Percentiles rank a stretch among this genome's conserved stretches.
These are phyloP conservation scores for Boloria euphrosyne DNA, from an alignment of 2,888 invertebrate species.

Conservation along the genomic window DNA sequence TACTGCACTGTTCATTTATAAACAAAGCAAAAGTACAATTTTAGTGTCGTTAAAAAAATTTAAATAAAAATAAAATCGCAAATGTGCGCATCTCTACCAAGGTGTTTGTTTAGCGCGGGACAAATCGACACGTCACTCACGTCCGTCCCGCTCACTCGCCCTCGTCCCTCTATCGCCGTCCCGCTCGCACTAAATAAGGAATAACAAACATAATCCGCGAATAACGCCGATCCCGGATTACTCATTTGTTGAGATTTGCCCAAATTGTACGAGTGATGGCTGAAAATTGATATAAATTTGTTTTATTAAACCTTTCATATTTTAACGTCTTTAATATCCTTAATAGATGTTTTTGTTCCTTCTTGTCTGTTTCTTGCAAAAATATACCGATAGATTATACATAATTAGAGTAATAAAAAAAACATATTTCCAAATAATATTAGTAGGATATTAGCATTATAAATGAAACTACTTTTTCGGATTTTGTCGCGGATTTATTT, in stretches of 20 bases:
- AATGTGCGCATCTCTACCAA: constrained; percentile 40
- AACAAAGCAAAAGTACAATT: no score
- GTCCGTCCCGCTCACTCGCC: constrained; percentile 45
- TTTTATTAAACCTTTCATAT: constrained; percentile 9
- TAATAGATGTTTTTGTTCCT: no score
- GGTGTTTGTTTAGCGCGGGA: constrained; percentile 58
- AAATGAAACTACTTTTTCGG: no score
- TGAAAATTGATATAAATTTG: constrained; percentile 37
- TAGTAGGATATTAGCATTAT: no score
- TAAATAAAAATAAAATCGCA: constrained; percentile 20
- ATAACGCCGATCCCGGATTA: constrained; percentile 47
- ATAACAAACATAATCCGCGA: constrained; percentile 57
- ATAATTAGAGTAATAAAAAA: no score
- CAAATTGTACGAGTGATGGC: constrained; percentile 32
- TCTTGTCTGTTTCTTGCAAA: no score
- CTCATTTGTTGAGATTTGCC: constrained; percentile 39
- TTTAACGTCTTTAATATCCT: no score
- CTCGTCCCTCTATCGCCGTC: constrained; percentile 37
- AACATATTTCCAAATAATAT: no score
- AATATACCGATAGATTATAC: no score
- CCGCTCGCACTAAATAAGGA: constrained; percentile 53
- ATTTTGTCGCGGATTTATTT: no score
- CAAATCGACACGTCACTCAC: constrained; percentile 60
- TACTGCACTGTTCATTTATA: no score
- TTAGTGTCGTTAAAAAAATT: background rate